Base-by-base conservation (phyloP, 2,113 vertebrate species). In the Vireo altiloquus region DNA sequence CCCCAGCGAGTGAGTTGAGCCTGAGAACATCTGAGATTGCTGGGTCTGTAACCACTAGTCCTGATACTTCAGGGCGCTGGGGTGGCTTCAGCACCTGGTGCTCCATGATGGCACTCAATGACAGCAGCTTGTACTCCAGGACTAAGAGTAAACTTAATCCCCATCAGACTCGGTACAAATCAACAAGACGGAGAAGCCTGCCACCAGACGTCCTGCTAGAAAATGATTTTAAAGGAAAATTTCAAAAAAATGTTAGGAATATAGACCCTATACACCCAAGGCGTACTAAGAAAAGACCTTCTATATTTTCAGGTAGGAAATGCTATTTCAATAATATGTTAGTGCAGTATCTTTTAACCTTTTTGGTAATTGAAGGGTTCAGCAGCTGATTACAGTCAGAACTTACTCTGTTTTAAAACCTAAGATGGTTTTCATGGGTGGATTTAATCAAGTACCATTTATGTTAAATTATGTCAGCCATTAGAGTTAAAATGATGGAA, bases 291-390 rank as follows among this genome's bases (percentile, higher is more conserved):
- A 99, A 99, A 98, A 98, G 99, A 97, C 99, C 99, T 77, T 98
- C 99, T 90, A 97, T 99, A 97, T 98, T 99, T 96, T 98, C 98
- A 99, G 98, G 99, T 99, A 99, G 97, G 99, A 97, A 79, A 50
- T 94, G 44, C 49, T 92, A 9, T 94, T 42, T 69, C 72, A 40
- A 2, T 54, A 47, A 24, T 76, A 23, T 76, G 15, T 80, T 78
- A 42, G 22, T 74, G 39, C 22, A 40, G 4, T 80, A 20, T 56
- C 60, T 92, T 94, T 85, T 91, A 86, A 53, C 12, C 7, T 68
- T 88, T 70, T 42, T 61, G 24, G 50, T 87, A 39, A 56, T 54
- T 89, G 50, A 72, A 70, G 30, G 56, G 71, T 68, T 66, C 33
- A n/a, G 52, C 44, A 39, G 53, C 37, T 76, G 24, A 63, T 80